A percentile compares a stretch with the other conserved stretches of the same genome.
Conservation (phyloP, 2,113 vertebrate genomes). For the Sinocyclocheilus rhinocerous region DNA sequence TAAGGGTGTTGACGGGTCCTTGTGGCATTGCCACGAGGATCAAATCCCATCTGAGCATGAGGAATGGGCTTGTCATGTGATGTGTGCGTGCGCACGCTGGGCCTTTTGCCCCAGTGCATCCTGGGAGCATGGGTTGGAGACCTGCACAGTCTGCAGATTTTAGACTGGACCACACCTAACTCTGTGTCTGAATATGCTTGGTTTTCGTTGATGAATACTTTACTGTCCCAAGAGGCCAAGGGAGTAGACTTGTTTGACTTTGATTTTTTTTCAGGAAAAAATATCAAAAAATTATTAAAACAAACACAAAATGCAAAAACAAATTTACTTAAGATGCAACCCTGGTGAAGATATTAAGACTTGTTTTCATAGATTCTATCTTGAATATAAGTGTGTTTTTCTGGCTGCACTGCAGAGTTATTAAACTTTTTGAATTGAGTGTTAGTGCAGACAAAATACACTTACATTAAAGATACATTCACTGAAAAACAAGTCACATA, state of each 20-base stretch:
- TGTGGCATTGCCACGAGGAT: constrained; percentile 18
- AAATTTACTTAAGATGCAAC: background rate
- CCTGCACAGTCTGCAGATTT: background rate
- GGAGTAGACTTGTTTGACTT: background rate
- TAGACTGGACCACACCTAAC: background rate
- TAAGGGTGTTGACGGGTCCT: constrained; percentile 30
- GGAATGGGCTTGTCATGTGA: background rate
- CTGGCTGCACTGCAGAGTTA: background rate
- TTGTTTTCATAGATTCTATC: background rate
- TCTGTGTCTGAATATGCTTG: background rate
- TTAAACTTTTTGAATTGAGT: background rate
- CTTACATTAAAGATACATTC: background rate
- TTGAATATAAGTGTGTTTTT: background rate
- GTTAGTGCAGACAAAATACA: background rate
- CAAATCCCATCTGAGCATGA: background rate
- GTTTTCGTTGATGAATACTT: background rate
- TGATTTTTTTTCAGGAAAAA: background rate
- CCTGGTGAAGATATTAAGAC: background rate
- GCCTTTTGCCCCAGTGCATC: background rate
- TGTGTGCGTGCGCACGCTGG: background rate
- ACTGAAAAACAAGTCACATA: background rate
- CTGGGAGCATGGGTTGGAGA: constrained; percentile 8
- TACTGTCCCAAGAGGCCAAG: background rate
- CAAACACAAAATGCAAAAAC: background rate
- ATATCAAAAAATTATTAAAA: background rate